A percentile compares a stretch with the other conserved stretches of the same genome.
phyloP scores from a whole-genome alignment of 2,113 vertebrate species.

The Erythrolamprus reginae region DNA sequence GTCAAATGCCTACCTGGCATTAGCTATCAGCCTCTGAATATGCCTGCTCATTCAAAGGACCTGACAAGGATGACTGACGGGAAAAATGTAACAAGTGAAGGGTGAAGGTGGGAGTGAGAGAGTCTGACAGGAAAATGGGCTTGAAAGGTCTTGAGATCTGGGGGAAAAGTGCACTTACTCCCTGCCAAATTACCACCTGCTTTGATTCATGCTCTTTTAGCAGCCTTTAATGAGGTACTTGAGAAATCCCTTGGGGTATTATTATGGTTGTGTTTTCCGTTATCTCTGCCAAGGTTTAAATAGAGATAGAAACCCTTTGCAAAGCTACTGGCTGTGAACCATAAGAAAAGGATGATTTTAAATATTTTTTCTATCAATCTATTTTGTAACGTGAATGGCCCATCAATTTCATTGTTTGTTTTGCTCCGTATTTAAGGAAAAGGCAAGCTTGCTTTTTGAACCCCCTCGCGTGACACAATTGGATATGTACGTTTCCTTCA shows the following conservation, averaged over 20 bases:
- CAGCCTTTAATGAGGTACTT: neutral
- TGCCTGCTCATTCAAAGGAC: neutral
- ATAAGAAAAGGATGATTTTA: neutral
- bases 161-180: neutral
- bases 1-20: constrained; percentile 14
- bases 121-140: constrained; percentile 20
- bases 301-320: constrained; percentile 7
- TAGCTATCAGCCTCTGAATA: constrained; percentile 14
- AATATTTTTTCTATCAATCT: constrained; percentile 1
- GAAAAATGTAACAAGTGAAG: neutral
- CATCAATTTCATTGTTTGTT: constrained; percentile 12
- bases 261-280: constrained; percentile 29
- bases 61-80: constrained; percentile 2
- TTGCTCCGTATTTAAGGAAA: constrained; percentile 28
- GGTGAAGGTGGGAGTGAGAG: neutral
- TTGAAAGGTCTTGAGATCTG: constrained; percentile 3
- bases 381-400: constrained; percentile 23
- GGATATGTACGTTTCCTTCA: neutral
- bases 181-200: neutral
- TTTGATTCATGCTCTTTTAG: constrained; percentile 47
- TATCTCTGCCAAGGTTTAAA: constrained; percentile 10
- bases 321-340: constrained; percentile 29
- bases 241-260: constrained; percentile 19
- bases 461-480: neutral
- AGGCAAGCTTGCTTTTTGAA: neutral